phyloP scores from a whole-genome alignment of 2,888 invertebrate genomes.

The Plebejus anna region DNA sequence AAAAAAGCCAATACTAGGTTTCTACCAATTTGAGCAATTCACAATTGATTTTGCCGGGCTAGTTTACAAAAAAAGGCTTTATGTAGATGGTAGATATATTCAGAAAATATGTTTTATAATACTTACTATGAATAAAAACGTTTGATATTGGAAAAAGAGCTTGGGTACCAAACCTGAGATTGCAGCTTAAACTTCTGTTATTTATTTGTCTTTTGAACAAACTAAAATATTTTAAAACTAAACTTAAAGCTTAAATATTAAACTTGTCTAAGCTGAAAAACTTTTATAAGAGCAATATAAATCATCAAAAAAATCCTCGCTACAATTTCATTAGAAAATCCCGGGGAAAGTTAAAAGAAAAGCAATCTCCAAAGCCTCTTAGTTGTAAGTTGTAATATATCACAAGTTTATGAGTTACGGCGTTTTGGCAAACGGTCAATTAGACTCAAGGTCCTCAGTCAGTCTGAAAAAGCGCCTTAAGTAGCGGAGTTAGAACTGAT shows the following conservation, averaged over 20 bases:
- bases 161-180: too few species aligned
- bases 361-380: slow-evolving; percentile 11
- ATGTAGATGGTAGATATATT: too few species aligned
- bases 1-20: too few species aligned
- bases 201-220: neutral
- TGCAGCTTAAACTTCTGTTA: neutral
- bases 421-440: slow-evolving; percentile 21
- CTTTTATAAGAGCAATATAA: neutral
- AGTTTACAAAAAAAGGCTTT: too few species aligned
- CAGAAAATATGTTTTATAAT: too few species aligned
- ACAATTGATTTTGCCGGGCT: too few species aligned
- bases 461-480: neutral
- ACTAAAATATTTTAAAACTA: neutral
- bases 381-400: slow-evolving; percentile 18
- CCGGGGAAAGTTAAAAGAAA: neutral
- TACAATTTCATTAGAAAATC: slow-evolving; percentile 6
- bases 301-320: neutral
- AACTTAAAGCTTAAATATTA: neutral
- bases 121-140: too few species aligned
- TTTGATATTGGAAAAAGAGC: too few species aligned
- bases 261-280: neutral
- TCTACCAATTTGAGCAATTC: too few species aligned
- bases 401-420: slow-evolving; percentile 25
- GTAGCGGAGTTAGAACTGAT: neutral
- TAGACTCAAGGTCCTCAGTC: slow-evolving; percentile 14